These are phyloP conservation scores for Coregonus clupeaformis DNA, from an alignment of 2,113 vertebrate species.

Conservation along the genomic window DNA sequence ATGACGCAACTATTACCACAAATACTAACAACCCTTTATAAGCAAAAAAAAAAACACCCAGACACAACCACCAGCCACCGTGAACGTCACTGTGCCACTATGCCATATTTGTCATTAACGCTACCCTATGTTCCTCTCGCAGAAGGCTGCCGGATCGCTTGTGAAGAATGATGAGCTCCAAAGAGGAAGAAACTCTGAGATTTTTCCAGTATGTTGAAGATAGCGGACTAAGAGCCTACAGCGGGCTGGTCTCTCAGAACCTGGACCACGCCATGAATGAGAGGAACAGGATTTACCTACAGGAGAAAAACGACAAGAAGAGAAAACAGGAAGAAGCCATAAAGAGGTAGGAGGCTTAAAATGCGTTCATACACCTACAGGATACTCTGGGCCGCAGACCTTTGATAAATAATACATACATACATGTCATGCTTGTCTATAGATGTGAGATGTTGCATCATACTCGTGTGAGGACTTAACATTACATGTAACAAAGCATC, in stretches of 20 bases:
- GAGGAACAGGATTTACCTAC: constrained; percentile 89
- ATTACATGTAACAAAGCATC: no score
- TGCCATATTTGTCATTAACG: neutral
- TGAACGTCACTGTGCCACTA: neutral
- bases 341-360: constrained; percentile 81
- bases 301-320: constrained; percentile 96
- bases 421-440: no score
- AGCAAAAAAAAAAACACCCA: constrained; percentile 23
- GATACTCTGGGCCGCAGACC: neutral
- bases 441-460: neutral
- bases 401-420: neutral
- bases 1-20: constrained; percentile 52
- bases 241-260: constrained; percentile 91
- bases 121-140: constrained; percentile 47
- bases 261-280: constrained; percentile 92
- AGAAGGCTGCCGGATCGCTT: constrained; percentile 81
- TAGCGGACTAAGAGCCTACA: constrained; percentile 92
- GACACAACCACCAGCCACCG: constrained; percentile 4
- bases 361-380: neutral
- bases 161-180: constrained; percentile 92
- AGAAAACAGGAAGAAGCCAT: constrained; percentile 96
- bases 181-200: constrained; percentile 86
- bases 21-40: neutral
- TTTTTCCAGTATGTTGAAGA: constrained; percentile 98
- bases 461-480: neutral